phyloP scores from a whole-genome alignment of 2,113 vertebrate species.

The Vulpes ferrilata region DNA sequence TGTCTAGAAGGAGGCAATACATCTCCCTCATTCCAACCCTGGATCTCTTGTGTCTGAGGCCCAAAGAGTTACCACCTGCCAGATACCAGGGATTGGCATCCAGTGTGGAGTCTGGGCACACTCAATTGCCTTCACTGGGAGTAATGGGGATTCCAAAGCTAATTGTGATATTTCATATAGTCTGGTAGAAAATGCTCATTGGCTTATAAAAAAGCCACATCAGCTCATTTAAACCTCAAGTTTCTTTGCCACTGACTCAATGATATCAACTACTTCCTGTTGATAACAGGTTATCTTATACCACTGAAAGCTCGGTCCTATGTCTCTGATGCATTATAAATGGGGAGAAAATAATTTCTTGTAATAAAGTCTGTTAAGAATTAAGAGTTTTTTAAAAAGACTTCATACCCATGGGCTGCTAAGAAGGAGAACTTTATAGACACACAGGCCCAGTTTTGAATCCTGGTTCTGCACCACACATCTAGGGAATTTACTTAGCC shows the following conservation, averaged over 20 bases:
- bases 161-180: neutral
- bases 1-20: accelerated
- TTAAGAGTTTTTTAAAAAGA: neutral
- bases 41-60: neutral
- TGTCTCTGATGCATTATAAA: neutral
- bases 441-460: neutral
- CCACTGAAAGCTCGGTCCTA: neutral
- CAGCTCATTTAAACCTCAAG: neutral
- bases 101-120: neutral
- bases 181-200: neutral
- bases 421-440: neutral
- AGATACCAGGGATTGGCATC: neutral
- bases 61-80: too few species aligned
- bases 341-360: neutral
- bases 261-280: neutral
- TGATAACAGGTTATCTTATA: neutral
- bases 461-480: neutral
- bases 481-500: neutral
- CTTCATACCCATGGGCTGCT: neutral
- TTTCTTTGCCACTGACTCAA: neutral
- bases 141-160: neutral
- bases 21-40: neutral
- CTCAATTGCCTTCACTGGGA: neutral
- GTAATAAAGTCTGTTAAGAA: neutral
- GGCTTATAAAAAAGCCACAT: neutral